phyloP scores from a whole-genome alignment of 1,140 invertebrate genomes.

The Spodoptera litura region DNA sequence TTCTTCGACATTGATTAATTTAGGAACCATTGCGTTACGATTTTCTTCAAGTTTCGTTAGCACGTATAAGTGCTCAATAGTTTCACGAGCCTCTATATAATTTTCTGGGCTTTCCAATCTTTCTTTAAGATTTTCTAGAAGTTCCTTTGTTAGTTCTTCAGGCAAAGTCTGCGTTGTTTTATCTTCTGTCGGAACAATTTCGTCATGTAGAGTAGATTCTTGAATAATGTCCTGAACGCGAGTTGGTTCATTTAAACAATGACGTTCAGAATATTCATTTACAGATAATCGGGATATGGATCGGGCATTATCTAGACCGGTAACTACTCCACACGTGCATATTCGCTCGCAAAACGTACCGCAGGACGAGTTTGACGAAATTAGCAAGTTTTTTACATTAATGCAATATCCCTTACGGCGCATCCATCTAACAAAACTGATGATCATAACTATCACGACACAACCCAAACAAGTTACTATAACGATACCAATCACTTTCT shows the following conservation, averaged over 20 bases:
- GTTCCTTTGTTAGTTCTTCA: slow-evolving; percentile 91
- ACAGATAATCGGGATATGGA: slow-evolving; percentile 88
- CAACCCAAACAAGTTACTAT: slow-evolving; percentile 75
- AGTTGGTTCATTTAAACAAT: slow-evolving; percentile 83
- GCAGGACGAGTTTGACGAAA: slow-evolving; percentile 71
- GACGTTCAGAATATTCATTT: slow-evolving; percentile 88
- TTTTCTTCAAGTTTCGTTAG: slow-evolving; percentile 91
- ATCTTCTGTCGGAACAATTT: slow-evolving; percentile 87
- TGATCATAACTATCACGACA: slow-evolving; percentile 71
- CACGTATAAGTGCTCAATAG: slow-evolving; percentile 93
- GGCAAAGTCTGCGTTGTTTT: slow-evolving; percentile 91
- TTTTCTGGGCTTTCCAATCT: slow-evolving; percentile 91
- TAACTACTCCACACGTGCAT: slow-evolving; percentile 66
- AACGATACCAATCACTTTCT: slow-evolving; percentile 79
- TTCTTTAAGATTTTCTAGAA: slow-evolving; percentile 89
- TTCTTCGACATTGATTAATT: slow-evolving; percentile 83
- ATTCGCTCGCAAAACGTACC: slow-evolving; percentile 68
- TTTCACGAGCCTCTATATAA: slow-evolving; percentile 91
- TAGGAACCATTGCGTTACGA: slow-evolving; percentile 87
- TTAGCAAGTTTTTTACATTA: slow-evolving; percentile 70
- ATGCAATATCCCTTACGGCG: slow-evolving; percentile 70
- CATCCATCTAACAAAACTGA: slow-evolving; percentile 77
- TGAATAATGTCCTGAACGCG: slow-evolving; percentile 82
- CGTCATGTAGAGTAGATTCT: slow-evolving; percentile 75
- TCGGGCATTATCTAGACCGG: slow-evolving; percentile 82